Evolutionary conservation across 2,797 vertebrate genomes (phyloP), one percentile per base, ranked within the genome.

Genomic region (Diceros bicornis): DNA sequence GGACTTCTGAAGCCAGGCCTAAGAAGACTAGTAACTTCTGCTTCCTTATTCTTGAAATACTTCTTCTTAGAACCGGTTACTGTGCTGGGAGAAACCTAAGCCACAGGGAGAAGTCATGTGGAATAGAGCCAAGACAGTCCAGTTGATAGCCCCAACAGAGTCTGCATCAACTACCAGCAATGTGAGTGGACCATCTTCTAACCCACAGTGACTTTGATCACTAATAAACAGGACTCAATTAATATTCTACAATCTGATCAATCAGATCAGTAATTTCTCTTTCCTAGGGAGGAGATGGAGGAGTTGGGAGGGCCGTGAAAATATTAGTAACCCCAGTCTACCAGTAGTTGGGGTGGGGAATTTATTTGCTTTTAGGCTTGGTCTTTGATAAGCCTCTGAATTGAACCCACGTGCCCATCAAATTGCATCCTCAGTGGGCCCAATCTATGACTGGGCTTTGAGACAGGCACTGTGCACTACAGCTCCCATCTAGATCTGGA

Each of bases 161-260:
- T 2, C 41, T 71, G 10, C 74, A 62, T 71, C 64, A 69, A 23
- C 25, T 37, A 50, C 25, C 52, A 61, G 32, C 20, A 1, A 41
- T 14, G 9, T 32, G 41, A 79, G 18, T 41, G 10, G 50, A 78
- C 44, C 50, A 57, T 71, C 92, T 93, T 79, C 71, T 61, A 66
- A 64, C 59, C 16, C 27, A 41, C 37, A 52, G 55, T 85, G 81
- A 64, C 52, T 85, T 85, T 85, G 71, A 68, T 93, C 47, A 57
- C 21, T 66, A 77, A 74, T 74, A 68, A 62, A 74, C 14, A 61
- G n/a, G 44, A 41, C 68, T 41, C 27, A 84, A 8, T 66, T 75
- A 85, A 66, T 32, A 57, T 85, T 85, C 75, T 93, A 78, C 47
- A 68, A 77, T 85, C 61, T 66, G 37, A 57, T 85, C 72, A 85